A percentile compares a stretch with the other conserved stretches of the same genome.
Conservation (phyloP, 2,797 vertebrate genomes). For the Micromesistius poutassou region DNA sequence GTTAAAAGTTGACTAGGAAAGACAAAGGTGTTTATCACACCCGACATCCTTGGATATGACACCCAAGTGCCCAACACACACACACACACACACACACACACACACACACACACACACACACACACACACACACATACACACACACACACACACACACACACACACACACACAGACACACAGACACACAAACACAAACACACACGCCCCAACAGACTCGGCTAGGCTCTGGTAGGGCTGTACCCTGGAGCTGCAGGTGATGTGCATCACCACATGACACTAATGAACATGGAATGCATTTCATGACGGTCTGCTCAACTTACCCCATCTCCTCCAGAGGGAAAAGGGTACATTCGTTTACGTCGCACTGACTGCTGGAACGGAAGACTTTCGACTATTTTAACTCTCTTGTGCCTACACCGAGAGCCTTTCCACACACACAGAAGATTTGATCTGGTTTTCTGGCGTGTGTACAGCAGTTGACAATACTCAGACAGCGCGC, state of each 20-base stretch:
- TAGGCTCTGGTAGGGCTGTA: slow-evolving; percentile 32
- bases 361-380: too few species aligned
- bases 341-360: too few species aligned
- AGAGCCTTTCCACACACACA: background rate
- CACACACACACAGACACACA: slow-evolving; percentile 2
- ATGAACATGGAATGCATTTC: slow-evolving; percentile 46
- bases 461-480: too few species aligned
- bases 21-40: slow-evolving; percentile 24
- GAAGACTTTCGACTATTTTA: background rate
- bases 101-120: slow-evolving; percentile 1
- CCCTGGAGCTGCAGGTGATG: slow-evolving; percentile 41
- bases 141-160: background rate
- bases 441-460: background rate
- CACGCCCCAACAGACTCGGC: background rate
- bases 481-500: background rate
- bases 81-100: background rate
- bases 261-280: slow-evolving; percentile 51
- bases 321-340: slow-evolving; percentile 14
- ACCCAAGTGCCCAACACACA: slow-evolving; percentile 18
- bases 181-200: background rate
- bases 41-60: slow-evolving; percentile 31
- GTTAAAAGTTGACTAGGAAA: slow-evolving; percentile 33
- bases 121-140: background rate
- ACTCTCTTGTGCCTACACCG: background rate
- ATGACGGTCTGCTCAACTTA: slow-evolving; percentile 52